Evolutionary conservation across 2,113 vertebrate species (phyloP).

Genomic region (Triplophysa siluroides): DNA sequence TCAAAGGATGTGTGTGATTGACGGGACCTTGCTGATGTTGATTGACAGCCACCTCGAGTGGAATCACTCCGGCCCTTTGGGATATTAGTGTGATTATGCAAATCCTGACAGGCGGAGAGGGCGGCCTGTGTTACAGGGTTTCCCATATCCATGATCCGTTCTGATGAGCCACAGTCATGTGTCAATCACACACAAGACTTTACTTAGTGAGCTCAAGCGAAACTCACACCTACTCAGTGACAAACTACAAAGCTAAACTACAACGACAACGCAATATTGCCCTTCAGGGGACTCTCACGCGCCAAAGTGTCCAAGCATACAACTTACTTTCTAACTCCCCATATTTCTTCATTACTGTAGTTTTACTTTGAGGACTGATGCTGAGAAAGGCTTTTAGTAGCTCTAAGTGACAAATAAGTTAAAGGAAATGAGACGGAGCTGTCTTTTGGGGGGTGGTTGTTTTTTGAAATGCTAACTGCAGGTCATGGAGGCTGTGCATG

Average conservation of each 20-base stretch:
- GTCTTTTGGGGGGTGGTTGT: no score
- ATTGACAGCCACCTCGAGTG: slow-evolving; percentile 56
- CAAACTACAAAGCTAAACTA: slow-evolving; percentile 10
- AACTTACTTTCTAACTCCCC: neutral
- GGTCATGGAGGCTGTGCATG: slow-evolving; percentile 2
- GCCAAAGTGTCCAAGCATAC: neutral
- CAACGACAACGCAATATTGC: neutral
- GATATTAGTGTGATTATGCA: slow-evolving; percentile 66
- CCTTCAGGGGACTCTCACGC: neutral
- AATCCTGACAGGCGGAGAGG: slow-evolving; percentile 55
- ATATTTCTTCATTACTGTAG: slow-evolving; percentile 6
- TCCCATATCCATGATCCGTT: slow-evolving; percentile 52
- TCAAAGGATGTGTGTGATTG: slow-evolving; percentile 40
- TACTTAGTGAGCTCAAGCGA: slow-evolving; percentile 1
- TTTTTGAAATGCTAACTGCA: slow-evolving; percentile 25
- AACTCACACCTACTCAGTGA: slow-evolving; percentile 20
- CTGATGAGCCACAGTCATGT: slow-evolving; percentile 59
- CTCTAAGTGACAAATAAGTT: neutral
- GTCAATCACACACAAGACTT: slow-evolving; percentile 54
- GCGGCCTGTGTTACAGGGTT: slow-evolving; percentile 29
- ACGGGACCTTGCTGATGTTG: slow-evolving; percentile 57
- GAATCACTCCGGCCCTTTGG: slow-evolving; percentile 56
- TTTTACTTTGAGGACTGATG: slow-evolving; percentile 7
- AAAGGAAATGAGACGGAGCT: neutral
- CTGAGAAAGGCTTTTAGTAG: slow-evolving; percentile 8